Evolutionary conservation across 2,888 invertebrate genomes (phyloP).

Genomic region (Trichopoda pennipes): DNA sequence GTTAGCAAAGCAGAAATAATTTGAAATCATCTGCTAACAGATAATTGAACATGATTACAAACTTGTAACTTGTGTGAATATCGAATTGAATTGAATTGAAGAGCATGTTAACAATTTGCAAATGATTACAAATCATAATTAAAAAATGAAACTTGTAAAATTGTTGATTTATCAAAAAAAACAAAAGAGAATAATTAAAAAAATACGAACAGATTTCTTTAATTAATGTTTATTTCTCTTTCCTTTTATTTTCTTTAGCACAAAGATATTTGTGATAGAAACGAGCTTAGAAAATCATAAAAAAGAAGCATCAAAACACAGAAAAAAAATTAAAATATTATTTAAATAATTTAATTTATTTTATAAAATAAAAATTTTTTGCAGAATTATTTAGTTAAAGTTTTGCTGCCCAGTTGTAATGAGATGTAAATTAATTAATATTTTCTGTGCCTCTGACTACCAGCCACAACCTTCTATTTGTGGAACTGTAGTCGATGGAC

Average conservation of each 20-base stretch:
- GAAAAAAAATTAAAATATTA: too few species aligned
- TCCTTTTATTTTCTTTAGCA: too few species aligned
- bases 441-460: too few species aligned
- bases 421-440: too few species aligned
- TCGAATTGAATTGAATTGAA: constrained; percentile 5
- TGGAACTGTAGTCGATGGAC: too few species aligned
- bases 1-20: constrained; percentile 3
- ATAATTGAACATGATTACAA: constrained; percentile 7
- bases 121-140: constrained; percentile 50
- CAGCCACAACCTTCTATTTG: too few species aligned
- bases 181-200: background rate
- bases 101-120: constrained; percentile 37
- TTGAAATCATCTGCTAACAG: background rate
- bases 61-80: background rate
- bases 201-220: constrained; percentile 17
- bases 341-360: too few species aligned
- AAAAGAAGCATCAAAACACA: background rate
- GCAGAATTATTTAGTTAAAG: too few species aligned
- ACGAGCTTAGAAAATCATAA: background rate
- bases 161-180: constrained; percentile 19
- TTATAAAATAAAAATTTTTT: too few species aligned
- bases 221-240: constrained; percentile 6
- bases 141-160: constrained; percentile 34
- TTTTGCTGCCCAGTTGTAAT: too few species aligned
- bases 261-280: too few species aligned